A percentile compares a stretch with the other conserved stretches of the same genome.
Evolutionary conservation across 30 jellyfish, hydroid and myxozoan species (phyloP).

Genomic region (Cassiopea andromeda): DNA sequence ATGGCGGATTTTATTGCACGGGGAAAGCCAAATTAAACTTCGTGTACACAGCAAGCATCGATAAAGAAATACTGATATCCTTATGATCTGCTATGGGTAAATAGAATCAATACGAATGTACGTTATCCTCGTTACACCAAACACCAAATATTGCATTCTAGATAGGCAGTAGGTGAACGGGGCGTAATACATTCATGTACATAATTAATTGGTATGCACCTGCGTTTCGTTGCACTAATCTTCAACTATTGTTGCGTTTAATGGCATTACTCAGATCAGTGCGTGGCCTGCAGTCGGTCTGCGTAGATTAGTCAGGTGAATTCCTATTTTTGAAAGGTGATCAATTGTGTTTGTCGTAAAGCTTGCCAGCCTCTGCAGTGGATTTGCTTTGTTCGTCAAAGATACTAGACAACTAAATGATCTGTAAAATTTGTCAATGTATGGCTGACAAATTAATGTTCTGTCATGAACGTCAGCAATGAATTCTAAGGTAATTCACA

Average conservation of each 20-base stretch:
- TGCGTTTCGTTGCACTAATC: conserved; percentile 42
- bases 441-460: neutral
- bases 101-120: neutral
- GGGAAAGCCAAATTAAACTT: conserved; percentile 34
- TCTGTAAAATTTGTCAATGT: neutral
- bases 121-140: conserved; percentile 17
- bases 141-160: neutral
- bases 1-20: conserved; percentile 40
- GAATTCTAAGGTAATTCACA: neutral
- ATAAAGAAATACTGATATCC: conserved; percentile 40
- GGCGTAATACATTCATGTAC: conserved; percentile 37
- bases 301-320: conserved; percentile 30
- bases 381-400: neutral
- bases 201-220: conserved; percentile 43
- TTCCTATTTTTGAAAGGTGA: conserved; percentile 39
- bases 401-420: neutral
- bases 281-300: conserved; percentile 33
- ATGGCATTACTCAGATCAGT: conserved; percentile 60
- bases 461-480: neutral
- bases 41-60: conserved; percentile 42
- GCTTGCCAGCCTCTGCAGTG: neutral
- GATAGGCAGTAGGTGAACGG: conserved; percentile 9
- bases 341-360: conserved; percentile 4
- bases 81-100: conserved; percentile 48
- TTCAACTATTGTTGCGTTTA: conserved; percentile 67